A percentile compares a stretch with the other conserved stretches of the same genome.
Conservation (phyloP, 1,140 invertebrate species). For the Dreissena polymorpha region DNA sequence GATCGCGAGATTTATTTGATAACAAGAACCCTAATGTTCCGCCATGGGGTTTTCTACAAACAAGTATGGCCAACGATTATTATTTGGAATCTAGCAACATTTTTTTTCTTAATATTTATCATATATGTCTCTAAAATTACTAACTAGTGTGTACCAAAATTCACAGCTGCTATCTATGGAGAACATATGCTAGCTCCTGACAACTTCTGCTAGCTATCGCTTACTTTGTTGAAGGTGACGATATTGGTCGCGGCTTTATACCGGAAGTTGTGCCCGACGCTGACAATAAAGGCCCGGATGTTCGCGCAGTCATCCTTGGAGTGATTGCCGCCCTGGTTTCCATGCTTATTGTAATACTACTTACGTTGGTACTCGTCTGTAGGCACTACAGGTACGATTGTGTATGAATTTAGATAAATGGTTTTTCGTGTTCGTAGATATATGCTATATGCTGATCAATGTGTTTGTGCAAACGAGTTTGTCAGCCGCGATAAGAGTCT, state of each 20-base stretch:
- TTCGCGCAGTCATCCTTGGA: constrained; percentile 19
- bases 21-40: no score
- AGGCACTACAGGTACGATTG: constrained; percentile 41
- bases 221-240: constrained; percentile 33
- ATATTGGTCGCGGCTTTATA: constrained; percentile 17
- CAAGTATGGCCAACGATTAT: not conserved
- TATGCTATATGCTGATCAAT: no score
- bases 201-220: not conserved
- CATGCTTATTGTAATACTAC: constrained; percentile 8
- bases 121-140: not conserved
- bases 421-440: no score
- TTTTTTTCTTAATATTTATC: not conserved
- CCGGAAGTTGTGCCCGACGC: constrained; percentile 20
- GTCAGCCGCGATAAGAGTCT: no score
- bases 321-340: constrained; percentile 31
- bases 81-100: not conserved
- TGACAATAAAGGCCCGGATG: constrained; percentile 1
- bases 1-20: no score
- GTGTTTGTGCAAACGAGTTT: no score
- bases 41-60: not conserved
- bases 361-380: constrained; percentile 27
- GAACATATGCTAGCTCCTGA: not conserved
- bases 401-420: no score
- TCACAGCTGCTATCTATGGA: not conserved
- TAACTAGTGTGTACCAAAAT: not conserved